Evolutionary conservation across 2,888 invertebrate genomes (phyloP).

Genomic region (Coenonympha glycerion): DNA sequence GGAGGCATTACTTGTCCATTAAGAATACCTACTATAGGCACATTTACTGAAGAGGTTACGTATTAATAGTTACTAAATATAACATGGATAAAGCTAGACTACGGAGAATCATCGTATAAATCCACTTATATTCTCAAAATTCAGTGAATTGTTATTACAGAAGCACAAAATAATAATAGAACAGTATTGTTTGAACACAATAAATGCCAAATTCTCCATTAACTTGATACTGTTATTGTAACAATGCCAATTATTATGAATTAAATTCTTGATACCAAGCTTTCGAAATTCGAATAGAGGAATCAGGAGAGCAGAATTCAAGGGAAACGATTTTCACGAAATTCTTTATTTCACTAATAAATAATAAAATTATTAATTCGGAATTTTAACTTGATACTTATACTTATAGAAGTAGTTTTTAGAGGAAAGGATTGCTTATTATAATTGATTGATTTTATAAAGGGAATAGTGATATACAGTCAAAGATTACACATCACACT

Average conservation of each 20-base stretch:
- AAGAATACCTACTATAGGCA: no score
- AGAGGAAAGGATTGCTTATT: no score
- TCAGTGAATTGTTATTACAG: not conserved
- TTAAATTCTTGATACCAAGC: not conserved
- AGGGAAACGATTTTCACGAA: not conserved
- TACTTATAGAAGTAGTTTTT: no score
- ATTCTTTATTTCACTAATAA: not conserved
- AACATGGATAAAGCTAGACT: no score
- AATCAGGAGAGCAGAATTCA: not conserved
- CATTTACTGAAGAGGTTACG: no score
- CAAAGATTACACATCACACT: no score
- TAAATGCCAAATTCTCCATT: not conserved
- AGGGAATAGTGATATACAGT: no score
- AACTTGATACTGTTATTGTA: conserved; percentile 5
- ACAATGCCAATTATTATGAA: conserved; percentile 6
- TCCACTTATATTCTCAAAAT: not conserved
- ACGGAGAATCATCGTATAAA: no score
- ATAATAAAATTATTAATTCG: no score
- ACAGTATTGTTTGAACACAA: not conserved
- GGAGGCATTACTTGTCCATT: no score
- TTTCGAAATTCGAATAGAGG: not conserved
- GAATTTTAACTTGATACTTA: not conserved
- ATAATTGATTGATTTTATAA: no score
- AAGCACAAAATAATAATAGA: not conserved
- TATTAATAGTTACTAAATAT: no score